Base-by-base conservation (phyloP, 2,888 invertebrate genomes). In the Malachius bipustulatus region DNA sequence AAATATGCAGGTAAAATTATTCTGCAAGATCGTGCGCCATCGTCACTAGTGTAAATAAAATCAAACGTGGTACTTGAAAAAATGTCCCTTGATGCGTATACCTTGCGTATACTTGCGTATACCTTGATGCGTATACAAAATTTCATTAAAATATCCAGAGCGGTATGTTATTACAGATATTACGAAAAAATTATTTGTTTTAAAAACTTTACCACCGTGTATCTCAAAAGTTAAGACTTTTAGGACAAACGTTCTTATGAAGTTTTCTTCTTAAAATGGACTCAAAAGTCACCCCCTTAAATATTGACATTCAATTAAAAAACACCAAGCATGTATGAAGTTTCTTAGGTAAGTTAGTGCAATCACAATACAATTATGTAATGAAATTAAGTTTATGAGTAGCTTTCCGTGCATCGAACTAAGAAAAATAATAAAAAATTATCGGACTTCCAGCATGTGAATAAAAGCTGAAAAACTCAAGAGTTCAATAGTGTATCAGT, bases 1-100 rank as follows among this genome's bases (percentile, higher is more conserved):
- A 19, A 19, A 19, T 19, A 19, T 19, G 24, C 24, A 19, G 24
- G 24, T 19, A 19, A 19, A n/a, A n/a, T n/a, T n/a, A n/a, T n/a
- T n/a, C n/a, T n/a, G n/a, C n/a, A n/a, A n/a, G 24, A 19, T 19
- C n/a, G 6, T n/a, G 24, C 24, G n/a, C 24, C 6, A 19, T 8
- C 24, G 24, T 19, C 24, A 19, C 24, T 19, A n/a, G 24, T 19
- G 24, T 6, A 19, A 19, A 19, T 19, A 19, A 19, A 19, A 19
- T 8, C 6, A 19, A 19, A 19, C n/a, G 24, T 19, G n/a, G n/a
- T 19, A 19, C 24, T 8, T 19, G 24, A 19, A 19, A 19, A 19
- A 19, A 19, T 19, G 24, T n/a, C 24, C n/a, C 24, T 19, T 19
- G 24, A 19, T 19, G 24, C 24, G 24, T 19, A 19, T 6, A 8